Percentiles rank a stretch among this genome's conserved stretches.
Conservation (phyloP, 2,113 vertebrate genomes). For the Neolamprologus brichardi region DNA sequence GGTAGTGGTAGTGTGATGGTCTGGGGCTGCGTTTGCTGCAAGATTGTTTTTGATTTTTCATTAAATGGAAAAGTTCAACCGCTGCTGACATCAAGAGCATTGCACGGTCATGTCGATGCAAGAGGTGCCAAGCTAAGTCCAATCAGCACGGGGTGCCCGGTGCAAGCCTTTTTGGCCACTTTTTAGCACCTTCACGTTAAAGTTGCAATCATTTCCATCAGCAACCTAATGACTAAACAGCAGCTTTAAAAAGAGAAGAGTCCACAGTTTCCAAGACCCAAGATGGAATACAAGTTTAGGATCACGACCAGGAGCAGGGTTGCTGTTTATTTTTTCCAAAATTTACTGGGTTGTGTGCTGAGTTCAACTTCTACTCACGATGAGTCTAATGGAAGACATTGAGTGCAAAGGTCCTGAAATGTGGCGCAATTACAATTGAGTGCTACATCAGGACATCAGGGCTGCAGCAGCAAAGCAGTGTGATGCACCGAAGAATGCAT, state of each 20-base stretch:
- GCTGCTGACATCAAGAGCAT: background rate
- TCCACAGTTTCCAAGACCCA: background rate
- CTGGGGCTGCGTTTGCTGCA: background rate
- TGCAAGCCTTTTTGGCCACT: background rate
- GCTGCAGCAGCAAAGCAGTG: background rate
- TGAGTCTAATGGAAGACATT: background rate
- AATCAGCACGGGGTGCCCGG: background rate
- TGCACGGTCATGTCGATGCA: background rate
- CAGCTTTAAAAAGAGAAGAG: background rate
- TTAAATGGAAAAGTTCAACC: background rate
- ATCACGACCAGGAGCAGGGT: background rate
- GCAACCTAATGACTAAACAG: background rate
- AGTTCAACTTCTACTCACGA: background rate
- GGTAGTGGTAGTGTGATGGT: background rate
- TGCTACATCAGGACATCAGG: background rate
- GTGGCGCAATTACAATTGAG: background rate
- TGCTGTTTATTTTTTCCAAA: background rate
- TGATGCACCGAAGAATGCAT: background rate
- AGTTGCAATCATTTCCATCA: background rate
- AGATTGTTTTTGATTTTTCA: background rate
- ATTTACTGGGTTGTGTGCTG: background rate
- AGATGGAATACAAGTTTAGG: background rate
- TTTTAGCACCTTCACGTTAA: background rate
- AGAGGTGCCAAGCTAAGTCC: background rate
- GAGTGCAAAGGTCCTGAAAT: background rate